phyloP scores from a whole-genome alignment of 2,888 invertebrate genomes.

The Selenia dentaria region DNA sequence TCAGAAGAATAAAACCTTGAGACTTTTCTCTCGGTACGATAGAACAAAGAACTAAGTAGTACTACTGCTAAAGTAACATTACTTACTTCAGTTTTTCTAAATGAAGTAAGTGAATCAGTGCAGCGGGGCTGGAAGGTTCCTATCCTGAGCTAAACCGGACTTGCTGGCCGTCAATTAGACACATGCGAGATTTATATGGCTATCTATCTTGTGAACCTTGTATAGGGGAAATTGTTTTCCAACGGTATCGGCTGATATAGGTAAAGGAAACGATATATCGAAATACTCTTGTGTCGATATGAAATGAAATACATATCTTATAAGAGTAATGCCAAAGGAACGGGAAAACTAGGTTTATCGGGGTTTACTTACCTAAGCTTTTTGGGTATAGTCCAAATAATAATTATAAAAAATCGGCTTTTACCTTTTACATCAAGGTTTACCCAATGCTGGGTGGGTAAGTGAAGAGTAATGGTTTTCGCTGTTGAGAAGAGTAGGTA shows the following conservation, averaged over 20 bases:
- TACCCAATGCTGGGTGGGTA: no score
- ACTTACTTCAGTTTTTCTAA: slow-evolving; percentile 46
- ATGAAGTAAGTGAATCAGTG: slow-evolving; percentile 62
- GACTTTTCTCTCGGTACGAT: slow-evolving; percentile 9
- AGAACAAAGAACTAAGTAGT: no score
- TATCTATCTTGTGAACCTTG: slow-evolving; percentile 67
- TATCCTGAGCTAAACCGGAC: slow-evolving; percentile 45
- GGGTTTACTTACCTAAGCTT: no score
- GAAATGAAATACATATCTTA: no score
- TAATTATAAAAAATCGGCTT: no score
- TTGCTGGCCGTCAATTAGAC: slow-evolving; percentile 76
- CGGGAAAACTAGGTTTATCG: no score
- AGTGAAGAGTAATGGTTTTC: no score
- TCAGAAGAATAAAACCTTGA: slow-evolving; percentile 18
- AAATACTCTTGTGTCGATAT: slow-evolving; percentile 1
- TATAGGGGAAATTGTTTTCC: slow-evolving; percentile 68
- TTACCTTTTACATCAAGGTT: no score
- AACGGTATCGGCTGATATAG: slow-evolving; percentile 42
- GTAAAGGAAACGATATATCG: slow-evolving; percentile 2
- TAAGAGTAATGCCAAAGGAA: no score
- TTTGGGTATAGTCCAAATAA: no score
- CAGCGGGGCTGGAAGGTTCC: slow-evolving; percentile 31
- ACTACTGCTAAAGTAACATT: slow-evolving; percentile 41
- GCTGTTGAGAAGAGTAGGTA: no score
- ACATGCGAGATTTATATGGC: slow-evolving; percentile 75